Conservation (phyloP, 2,113 vertebrate genomes). For the Crotalus tigris region DNA sequence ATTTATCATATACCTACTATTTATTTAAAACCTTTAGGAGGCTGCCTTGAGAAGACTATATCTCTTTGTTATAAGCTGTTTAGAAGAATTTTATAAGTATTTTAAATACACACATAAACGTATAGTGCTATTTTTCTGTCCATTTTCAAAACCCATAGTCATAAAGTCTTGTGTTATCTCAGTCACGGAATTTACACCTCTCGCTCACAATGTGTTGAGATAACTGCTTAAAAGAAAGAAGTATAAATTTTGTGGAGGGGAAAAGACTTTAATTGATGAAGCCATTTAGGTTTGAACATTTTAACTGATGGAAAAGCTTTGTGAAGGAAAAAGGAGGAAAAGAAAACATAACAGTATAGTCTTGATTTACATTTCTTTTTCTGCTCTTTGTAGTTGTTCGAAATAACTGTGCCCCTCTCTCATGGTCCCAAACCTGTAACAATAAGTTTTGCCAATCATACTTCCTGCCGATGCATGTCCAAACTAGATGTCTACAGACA, state of each 20-base stretch:
- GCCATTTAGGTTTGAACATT: not conserved
- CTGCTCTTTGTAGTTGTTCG: constrained; percentile 82
- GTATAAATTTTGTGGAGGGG: not conserved
- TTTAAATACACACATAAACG: not conserved
- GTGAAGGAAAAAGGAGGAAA: rapidly evolving
- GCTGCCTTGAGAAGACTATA: not conserved
- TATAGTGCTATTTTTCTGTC: not conserved
- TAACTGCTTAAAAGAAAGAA: not conserved
- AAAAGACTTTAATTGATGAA: not conserved
- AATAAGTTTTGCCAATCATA: constrained; percentile 95
- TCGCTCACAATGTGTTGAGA: not conserved
- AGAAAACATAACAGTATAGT: not conserved
- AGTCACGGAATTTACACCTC: not conserved
- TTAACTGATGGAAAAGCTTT: not conserved
- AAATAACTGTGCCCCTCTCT: constrained; percentile 91
- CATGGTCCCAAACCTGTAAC: constrained; percentile 91
- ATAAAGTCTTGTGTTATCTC: not conserved
- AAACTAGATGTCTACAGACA: constrained; percentile 94
- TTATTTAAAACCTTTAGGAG: not conserved
- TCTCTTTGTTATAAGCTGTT: not conserved
- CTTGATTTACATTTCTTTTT: constrained; percentile 30
- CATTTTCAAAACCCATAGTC: not conserved
- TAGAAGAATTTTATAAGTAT: not conserved
- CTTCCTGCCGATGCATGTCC: constrained; percentile 93
- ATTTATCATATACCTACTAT: not conserved